Base-by-base conservation (phyloP, 2,888 invertebrate genomes). In the Syrista parreyssii region DNA sequence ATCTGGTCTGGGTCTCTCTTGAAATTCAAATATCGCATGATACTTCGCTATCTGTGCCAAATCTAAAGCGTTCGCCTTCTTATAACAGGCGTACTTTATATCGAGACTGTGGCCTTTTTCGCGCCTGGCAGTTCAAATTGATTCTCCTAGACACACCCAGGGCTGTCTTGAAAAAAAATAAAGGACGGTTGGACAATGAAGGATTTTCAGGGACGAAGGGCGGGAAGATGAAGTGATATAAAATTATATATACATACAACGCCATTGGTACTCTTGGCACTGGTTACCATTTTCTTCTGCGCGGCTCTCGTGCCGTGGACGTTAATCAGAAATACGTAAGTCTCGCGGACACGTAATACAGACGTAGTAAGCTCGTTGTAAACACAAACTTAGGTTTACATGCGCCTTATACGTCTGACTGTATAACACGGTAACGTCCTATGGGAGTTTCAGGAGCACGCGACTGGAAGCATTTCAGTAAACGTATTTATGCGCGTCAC, bases 401-500 rank as follows among this genome's bases (percentile, higher is more conserved):
- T 9, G 23, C 23, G 9, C 9, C 55, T 15, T 9, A 55, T 55
- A 23, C 23, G 15, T 55, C 9, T 6, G 23, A 55, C 23, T 55
- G 55, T 55, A 55, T 55, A 55, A 15, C 23, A 2, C 6, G 23
- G 55, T 55, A 55, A 55, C 55, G 55, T 9, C 35, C 74, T 32
- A 40, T 75, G 68, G 76, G 75, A 75, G 75, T 79, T 76, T 76
- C 73, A 69, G 73, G 68, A 34, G 68, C 76, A 77, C 74, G 77
- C 72, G 72, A 76, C 76, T 12, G 32, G 11, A 73, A 68, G 69
- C 69, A 75, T 75, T 75, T 79, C 76, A 73, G 73, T 73, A 34
- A 75, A 68, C 77, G 78, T 79, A 79, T 79, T 79, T 55, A 74
- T 75, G 76, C 15, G 71, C 80, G 78, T 80, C 80, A 78, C 68